Evolutionary conservation across 2,797 vertebrate species (phyloP), one percentile per base, ranked within the genome.

Genomic region (Pyrocephalus nanus): DNA sequence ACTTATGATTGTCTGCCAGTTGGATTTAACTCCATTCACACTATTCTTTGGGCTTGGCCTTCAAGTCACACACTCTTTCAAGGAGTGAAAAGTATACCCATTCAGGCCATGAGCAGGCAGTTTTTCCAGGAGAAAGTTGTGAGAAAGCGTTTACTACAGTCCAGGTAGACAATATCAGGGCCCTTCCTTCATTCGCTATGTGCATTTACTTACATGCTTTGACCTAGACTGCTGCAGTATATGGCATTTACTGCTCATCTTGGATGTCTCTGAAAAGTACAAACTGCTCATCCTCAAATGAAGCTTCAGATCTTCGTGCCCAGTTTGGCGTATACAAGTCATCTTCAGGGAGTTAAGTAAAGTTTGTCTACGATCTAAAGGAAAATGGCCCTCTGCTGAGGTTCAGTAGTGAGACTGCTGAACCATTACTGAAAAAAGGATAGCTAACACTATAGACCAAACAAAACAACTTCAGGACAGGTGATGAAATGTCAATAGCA

Each of bases 1-100:
- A 42, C 14, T 38, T 34, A 32, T n/a, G 30, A 79, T 23, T 0
- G 0, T 5, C 9, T 3, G 4, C 4, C 40, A 79, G 25, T 4
- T 26, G 43, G 32, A 43, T 83, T 90, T 70, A 74, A 71, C 22
- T 60, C 30, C 25, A 60, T 43, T 42, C 27, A 81, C 12, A 64
- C 16, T 4, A 19, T 3, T 14, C 40, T 72, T 12, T 21, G 12
- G 8, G 43, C 15, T 9, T 1, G 1, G 30, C 4, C 30, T 40
- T 48, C 15, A 55, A 38, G 26, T 27, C 22, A 78, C 15, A 1
- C 47, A 71, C 4, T 9, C 11, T 61, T 85, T 32, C 2, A 66
- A 25, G 0, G 14, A 76, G 11, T 4, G 3, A 58, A 55, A 11
- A 38, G 9, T 32, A 34, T 3, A 11, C 7, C 16, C 2, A 6